Base-by-base conservation (phyloP, 2,113 vertebrate genomes). In the Dasyornis broadbenti region DNA sequence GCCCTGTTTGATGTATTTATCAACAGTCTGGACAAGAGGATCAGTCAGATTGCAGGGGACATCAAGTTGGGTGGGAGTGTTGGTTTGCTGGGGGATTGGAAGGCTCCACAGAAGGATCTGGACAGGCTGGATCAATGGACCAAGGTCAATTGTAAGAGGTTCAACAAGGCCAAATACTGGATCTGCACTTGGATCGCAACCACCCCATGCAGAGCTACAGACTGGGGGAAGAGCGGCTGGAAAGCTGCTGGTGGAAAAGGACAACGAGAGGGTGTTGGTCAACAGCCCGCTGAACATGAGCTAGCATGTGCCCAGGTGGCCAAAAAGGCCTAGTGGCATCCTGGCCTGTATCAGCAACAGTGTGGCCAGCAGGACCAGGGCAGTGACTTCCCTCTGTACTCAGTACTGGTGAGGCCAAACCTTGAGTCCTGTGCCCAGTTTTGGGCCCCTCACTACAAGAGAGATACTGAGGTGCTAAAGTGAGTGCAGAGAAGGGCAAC, bases 351-450 rank as follows among this genome's bases (percentile, higher is more conserved):
- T 33, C 23, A 42, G 18, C 2, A 63, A 12, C 11, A 0, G 37
- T 12, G 31, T 63, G 65, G 5, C 42, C 35, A 56, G 64, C 64
- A 77, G 56, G 22, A 42, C 0, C 56, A 50, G 56, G 40, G 15
- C 31, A 50, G 15, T 0, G 47, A 33, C 0, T 13, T 63, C 4
- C 12, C 16, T 0, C 40, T 56, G 18, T 35, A 3, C 11, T 65
- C 0, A 0, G 10, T n/a, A 16, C 21, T 47, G 26, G 6, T 47
- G 40, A 54, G 24, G 35, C 18, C 0, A 0, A 17, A 14, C 0
- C 15, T 56, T 0, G 0, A 42, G 11, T 11, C 1, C 35, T 54
- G 30, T 27, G 17, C 31, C 2, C 35, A 37, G 4, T 63, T 76
- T 2, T 90, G 54, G 26, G 18, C 7, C 12, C 8, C 35, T 56